Conservation (phyloP, 2,888 invertebrate species). For the Gymnosoma rotundatum region DNA sequence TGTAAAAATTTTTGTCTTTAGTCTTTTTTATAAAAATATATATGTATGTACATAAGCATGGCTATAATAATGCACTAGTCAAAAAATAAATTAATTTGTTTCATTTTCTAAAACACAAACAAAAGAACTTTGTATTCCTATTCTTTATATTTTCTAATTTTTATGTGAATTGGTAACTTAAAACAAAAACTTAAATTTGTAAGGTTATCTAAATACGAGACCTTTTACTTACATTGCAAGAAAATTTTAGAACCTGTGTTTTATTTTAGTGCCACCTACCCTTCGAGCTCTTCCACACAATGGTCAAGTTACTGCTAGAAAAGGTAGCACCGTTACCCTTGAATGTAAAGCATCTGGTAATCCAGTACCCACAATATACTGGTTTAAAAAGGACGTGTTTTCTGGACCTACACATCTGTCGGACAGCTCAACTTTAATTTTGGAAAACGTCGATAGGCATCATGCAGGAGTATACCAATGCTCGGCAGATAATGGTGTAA, state of each 20-base stretch:
- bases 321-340: conserved; percentile 87
- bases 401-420: conserved; percentile 82
- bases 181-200: too few species aligned
- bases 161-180: too few species aligned
- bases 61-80: too few species aligned
- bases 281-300: conserved; percentile 86
- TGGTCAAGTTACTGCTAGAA: conserved; percentile 86
- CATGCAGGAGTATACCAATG: conserved; percentile 84
- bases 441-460: conserved; percentile 83
- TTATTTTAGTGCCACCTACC: conserved; percentile 85
- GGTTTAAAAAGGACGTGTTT: conserved; percentile 85
- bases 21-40: too few species aligned
- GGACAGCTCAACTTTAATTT: conserved; percentile 83
- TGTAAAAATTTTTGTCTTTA: too few species aligned
- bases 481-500: conserved; percentile 84
- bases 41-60: too few species aligned
- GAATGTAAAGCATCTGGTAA: conserved; percentile 89
- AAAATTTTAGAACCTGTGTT: background rate
- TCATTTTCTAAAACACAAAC: too few species aligned
- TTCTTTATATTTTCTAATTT: too few species aligned
- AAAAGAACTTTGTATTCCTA: too few species aligned
- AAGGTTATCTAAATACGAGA: too few species aligned
- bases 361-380: conserved; percentile 88
- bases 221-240: too few species aligned
- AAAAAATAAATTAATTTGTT: too few species aligned